Conservation (phyloP, 2,797 vertebrate genomes). For the Tangara arthus region DNA sequence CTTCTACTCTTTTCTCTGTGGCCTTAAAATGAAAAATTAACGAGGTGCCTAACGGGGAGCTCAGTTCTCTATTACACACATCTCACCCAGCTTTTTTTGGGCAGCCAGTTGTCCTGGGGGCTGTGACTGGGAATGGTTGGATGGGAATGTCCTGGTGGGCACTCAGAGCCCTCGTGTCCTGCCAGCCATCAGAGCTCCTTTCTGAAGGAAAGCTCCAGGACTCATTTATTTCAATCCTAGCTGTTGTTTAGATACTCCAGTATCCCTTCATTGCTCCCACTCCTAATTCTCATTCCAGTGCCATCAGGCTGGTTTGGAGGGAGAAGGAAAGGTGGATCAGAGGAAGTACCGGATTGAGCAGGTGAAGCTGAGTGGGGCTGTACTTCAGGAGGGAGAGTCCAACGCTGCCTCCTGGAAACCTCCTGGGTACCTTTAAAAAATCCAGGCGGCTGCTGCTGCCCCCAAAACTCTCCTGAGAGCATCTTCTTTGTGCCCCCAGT, state of each 20-base stretch:
- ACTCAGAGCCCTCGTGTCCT: neutral
- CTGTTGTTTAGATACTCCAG: neutral
- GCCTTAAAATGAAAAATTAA: neutral
- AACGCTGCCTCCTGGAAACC: neutral
- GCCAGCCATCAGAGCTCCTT: neutral
- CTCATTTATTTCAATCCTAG: neutral
- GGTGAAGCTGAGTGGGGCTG: neutral
- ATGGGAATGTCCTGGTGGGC: neutral
- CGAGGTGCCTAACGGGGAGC: neutral
- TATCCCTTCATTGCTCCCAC: neutral
- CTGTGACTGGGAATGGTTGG: neutral
- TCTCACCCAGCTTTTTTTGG: neutral
- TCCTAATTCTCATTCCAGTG: neutral
- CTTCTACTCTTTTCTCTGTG: neutral
- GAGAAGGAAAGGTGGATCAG: neutral
- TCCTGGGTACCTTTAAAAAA: neutral
- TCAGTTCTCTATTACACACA: neutral
- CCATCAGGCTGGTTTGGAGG: neutral
- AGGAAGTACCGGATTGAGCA: neutral
- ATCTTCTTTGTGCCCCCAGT: neutral
- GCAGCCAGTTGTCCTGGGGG: neutral
- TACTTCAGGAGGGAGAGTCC: neutral
- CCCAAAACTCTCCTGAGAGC: neutral
- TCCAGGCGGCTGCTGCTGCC: neutral
- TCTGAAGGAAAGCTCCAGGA: neutral